Conservation (phyloP, 2,888 invertebrate genomes). For the Patella ulyssiponensis region DNA sequence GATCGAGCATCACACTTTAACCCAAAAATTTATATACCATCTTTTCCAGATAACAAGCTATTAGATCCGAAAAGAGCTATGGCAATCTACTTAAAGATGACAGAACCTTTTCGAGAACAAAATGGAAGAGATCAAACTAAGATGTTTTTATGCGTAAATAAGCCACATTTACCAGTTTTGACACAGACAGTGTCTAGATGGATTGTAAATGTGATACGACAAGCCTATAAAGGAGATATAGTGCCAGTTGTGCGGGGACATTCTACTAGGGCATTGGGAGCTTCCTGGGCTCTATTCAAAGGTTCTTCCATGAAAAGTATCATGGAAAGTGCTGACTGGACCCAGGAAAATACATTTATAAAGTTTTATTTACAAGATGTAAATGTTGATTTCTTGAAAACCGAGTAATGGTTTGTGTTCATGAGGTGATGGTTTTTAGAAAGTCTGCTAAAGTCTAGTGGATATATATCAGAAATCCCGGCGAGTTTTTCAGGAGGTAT, state of each 20-base stretch:
- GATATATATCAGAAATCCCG: no score
- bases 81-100: background rate
- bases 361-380: conserved; percentile 9
- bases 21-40: background rate
- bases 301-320: background rate
- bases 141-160: conserved; percentile 1
- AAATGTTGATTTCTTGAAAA: background rate
- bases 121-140: conserved; percentile 1
- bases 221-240: conserved; percentile 2
- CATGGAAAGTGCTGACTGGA: conserved; percentile 6
- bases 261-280: conserved; percentile 25
- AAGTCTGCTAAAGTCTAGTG: no score
- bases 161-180: conserved; percentile 5
- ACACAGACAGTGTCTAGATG: conserved; percentile 9
- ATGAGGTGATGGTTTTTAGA: no score
- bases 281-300: conserved; percentile 22
- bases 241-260: background rate
- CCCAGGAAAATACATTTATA: background rate
- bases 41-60: conserved; percentile 3
- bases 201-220: conserved; percentile 13
- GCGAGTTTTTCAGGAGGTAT: no score
- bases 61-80: conserved; percentile 4
- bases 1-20: background rate
- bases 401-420: no score
- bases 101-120: background rate